Evolutionary conservation across 2,113 vertebrate genomes (phyloP).

Genomic region (Tenebrosternarchus preto): DNA sequence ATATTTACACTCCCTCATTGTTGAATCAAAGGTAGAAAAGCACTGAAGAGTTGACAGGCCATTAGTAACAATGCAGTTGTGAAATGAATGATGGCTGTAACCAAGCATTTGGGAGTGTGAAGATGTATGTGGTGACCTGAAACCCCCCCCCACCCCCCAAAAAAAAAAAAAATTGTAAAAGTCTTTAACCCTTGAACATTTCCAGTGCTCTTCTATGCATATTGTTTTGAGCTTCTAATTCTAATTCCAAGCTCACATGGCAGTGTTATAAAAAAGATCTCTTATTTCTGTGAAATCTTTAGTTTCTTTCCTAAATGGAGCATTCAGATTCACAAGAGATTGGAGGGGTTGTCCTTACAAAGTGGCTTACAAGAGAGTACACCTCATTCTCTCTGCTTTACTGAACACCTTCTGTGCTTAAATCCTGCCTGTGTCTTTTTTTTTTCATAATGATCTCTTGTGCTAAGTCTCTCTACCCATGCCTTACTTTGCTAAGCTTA

Average conservation of each 20-base stretch:
- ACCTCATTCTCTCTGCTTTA: conserved; percentile 30
- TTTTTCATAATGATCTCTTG: conserved; percentile 34
- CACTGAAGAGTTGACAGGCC: conserved; percentile 62
- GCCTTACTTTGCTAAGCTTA: conserved; percentile 70
- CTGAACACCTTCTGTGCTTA: conserved; percentile 36
- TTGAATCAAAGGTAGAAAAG: conserved; percentile 54
- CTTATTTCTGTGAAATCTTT: conserved; percentile 9
- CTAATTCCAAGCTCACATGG: conserved; percentile 55
- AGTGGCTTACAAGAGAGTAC: conserved; percentile 44
- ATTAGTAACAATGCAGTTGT: conserved; percentile 11
- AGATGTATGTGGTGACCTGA: conserved; percentile 53
- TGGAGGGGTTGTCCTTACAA: conserved; percentile 43
- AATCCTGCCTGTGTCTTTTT: conserved; percentile 33
- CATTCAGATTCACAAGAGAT: conserved; percentile 30
- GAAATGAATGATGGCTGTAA: background rate
- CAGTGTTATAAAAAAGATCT: background rate
- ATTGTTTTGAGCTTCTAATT: conserved; percentile 62
- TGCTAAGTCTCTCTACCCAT: conserved; percentile 62
- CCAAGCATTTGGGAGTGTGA: conserved; percentile 30
- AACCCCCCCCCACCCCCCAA: no score
- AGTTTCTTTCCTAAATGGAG: conserved; percentile 11
- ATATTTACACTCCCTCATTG: conserved; percentile 38
- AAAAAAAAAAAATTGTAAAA: conserved; percentile 10
- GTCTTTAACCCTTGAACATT: conserved; percentile 60
- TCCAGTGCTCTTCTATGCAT: conserved; percentile 68